A percentile compares a stretch with the other conserved stretches of the same genome.
These are phyloP conservation scores for Alosa alosa DNA, from an alignment of 2,113 vertebrate genomes.

Conservation along the genomic window DNA sequence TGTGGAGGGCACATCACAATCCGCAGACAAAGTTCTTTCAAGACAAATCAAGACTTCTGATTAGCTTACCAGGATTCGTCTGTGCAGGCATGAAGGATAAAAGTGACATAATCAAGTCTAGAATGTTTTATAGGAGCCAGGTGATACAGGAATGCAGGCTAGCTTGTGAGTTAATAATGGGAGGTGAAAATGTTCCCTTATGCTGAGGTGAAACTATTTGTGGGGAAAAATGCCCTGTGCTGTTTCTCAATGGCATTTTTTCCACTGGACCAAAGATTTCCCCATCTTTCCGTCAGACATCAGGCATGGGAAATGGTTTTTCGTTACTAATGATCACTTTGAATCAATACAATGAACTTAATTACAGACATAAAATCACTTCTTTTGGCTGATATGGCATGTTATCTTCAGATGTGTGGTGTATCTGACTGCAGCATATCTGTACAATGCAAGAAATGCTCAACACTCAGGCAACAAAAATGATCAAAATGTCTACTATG, in stretches of 20 bases:
- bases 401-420: not conserved
- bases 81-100: not conserved
- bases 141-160: not conserved
- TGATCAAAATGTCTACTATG: not conserved
- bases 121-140: constrained; percentile 17
- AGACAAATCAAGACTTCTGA: not conserved
- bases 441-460: not conserved
- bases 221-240: not conserved
- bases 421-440: not conserved
- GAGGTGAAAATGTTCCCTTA: constrained; percentile 17
- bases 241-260: constrained; percentile 1
- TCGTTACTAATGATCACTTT: not conserved
- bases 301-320: constrained; percentile 2
- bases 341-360: not conserved
- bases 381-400: not conserved
- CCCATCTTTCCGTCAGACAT: not conserved
- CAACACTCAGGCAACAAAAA: not conserved
- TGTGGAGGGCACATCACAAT: not conserved
- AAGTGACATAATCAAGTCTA: constrained; percentile 16
- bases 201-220: not conserved
- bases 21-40: not conserved
- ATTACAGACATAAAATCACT: constrained; percentile 1
- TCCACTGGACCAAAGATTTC: not conserved
- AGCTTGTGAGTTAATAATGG: not conserved
- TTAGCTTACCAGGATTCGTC: not conserved